These are phyloP conservation scores for Solenopsis invicta DNA, from an alignment of 1,140 invertebrate genomes.

Conservation along the genomic window DNA sequence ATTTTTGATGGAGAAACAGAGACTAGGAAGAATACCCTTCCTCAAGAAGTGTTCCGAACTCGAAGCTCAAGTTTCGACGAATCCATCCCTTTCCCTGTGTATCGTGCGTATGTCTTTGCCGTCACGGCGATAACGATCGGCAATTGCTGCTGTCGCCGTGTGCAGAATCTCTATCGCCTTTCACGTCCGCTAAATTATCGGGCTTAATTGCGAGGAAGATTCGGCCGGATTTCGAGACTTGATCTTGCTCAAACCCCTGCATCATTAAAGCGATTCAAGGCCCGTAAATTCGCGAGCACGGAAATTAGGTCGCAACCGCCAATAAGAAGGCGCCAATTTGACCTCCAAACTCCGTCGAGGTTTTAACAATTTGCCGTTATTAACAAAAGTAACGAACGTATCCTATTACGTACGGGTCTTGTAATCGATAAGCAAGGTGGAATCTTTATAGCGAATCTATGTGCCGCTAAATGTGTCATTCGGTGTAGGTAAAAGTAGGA, in stretches of 20 bases:
- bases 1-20: constrained; percentile 1
- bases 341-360: not conserved
- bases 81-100: not conserved
- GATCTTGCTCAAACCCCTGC: constrained; percentile 35
- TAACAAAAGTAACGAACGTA: constrained; percentile 7
- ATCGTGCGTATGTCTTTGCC: not conserved
- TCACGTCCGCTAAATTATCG: constrained; percentile 50
- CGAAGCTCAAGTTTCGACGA: not conserved
- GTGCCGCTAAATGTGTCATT: not conserved
- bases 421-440: not conserved
- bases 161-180: constrained; percentile 8
- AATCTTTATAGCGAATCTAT: not conserved
- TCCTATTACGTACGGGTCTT: not conserved
- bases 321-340: constrained; percentile 44
- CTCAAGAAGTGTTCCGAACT: not conserved
- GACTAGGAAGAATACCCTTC: not conserved
- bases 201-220: constrained; percentile 58
- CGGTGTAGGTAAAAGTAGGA: not conserved
- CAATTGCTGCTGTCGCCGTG: not conserved
- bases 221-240: constrained; percentile 27
- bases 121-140: constrained; percentile 27
- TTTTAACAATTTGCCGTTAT: constrained; percentile 31
- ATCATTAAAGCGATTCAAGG: constrained; percentile 52
- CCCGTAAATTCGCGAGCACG: constrained; percentile 17
- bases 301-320: constrained; percentile 52